phyloP scores from a whole-genome alignment of 2,888 invertebrate species.

The Dryadula phaetusa region DNA sequence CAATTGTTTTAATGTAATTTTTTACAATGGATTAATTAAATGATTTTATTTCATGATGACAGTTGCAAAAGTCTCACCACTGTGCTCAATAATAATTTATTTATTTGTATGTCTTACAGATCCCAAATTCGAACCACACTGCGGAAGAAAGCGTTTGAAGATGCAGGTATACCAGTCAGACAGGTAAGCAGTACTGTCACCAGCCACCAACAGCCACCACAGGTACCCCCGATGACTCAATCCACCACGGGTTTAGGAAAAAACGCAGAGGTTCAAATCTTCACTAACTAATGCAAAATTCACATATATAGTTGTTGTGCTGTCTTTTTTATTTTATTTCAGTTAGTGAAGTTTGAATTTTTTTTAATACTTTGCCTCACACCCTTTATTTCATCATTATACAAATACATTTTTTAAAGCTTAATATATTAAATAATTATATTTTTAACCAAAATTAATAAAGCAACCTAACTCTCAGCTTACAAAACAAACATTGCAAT shows the following conservation, averaged over 20 bases:
- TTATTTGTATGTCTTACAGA: constrained; percentile 77
- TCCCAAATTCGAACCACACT: constrained; percentile 93
- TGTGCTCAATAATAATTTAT: constrained; percentile 3
- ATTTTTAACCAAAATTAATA: background rate
- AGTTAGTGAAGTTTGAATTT: constrained; percentile 66
- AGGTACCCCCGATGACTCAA: constrained; percentile 66
- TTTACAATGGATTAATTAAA: too few species aligned
- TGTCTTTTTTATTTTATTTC: constrained; percentile 51
- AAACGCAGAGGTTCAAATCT: constrained; percentile 82
- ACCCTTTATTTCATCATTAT: constrained; percentile 4
- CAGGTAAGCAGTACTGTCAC: constrained; percentile 84
- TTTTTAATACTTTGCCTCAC: constrained; percentile 44
- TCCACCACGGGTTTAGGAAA: constrained; percentile 77
- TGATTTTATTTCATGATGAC: background rate
- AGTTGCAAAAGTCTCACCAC: too few species aligned
- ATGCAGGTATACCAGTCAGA: constrained; percentile 91
- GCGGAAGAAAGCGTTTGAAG: constrained; percentile 95
- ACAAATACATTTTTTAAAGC: background rate
- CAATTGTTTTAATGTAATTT: too few species aligned
- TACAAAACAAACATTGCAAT: too few species aligned
- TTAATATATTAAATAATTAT: background rate
- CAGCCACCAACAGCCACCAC: constrained; percentile 62
- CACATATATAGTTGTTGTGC: constrained; percentile 54
- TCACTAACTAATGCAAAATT: constrained; percentile 63
- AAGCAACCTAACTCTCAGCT: too few species aligned